Conservation (phyloP, 2,888 invertebrate genomes). For the Unio delphinus region DNA sequence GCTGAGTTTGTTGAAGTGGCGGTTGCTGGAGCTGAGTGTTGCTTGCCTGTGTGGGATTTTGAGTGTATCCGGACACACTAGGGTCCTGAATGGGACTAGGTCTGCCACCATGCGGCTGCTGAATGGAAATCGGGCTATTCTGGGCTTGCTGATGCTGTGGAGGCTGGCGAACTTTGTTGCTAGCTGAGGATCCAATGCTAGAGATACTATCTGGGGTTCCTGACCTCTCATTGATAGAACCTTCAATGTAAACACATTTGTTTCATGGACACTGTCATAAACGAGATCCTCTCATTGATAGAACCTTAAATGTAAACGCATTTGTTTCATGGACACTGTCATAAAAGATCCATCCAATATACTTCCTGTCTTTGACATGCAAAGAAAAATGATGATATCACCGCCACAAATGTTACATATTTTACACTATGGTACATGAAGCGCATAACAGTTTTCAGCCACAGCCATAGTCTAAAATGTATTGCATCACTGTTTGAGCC, state of each 20-base stretch:
- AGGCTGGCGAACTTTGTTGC: slow-evolving; percentile 24
- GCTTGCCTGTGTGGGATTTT: neutral
- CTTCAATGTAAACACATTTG: no score
- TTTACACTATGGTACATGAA: no score
- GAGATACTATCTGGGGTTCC: slow-evolving; percentile 67
- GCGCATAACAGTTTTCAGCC: no score
- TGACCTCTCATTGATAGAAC: slow-evolving; percentile 38
- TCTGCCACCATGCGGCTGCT: slow-evolving; percentile 3
- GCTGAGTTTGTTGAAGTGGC: slow-evolving; percentile 31
- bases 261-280: neutral
- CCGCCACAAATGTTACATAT: no score
- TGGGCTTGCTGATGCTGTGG: slow-evolving; percentile 18
- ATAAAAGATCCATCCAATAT: neutral
- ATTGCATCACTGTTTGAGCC: no score
- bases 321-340: slow-evolving; percentile 1
- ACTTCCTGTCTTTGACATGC: no score
- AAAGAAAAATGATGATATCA: no score
- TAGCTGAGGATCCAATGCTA: slow-evolving; percentile 60
- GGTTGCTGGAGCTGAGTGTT: slow-evolving; percentile 13
- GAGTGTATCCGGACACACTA: neutral
- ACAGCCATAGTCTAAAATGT: no score
- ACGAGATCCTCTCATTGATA: slow-evolving; percentile 28
- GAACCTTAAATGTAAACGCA: no score
- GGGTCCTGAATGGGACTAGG: neutral
- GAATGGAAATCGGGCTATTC: neutral